Evolutionary conservation across 2,888 invertebrate species (phyloP), one percentile per base, ranked within the genome.

Genomic region (Eubasilissa splendida): DNA sequence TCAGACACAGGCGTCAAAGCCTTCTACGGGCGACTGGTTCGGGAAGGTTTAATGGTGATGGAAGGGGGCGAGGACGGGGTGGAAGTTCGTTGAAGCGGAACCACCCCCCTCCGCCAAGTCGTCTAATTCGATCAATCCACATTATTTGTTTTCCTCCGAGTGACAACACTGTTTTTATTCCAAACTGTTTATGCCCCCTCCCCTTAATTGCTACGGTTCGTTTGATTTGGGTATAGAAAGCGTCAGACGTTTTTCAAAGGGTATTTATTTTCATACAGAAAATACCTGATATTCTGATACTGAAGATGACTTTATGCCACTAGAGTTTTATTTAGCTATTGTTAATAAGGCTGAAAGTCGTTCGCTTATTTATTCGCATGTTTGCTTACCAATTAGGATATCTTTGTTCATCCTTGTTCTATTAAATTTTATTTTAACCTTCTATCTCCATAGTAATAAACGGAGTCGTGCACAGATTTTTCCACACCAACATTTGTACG

Each of bases 61-160:
- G 77, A 54, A 12, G n/a, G 52, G 59, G 33, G 33, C 53, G 60
- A 52, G 54, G 56, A 12, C 71, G 60, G 71, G 73, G 54, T 56
- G 53, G 10, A 31, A 50, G 68, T 63, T 14, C 77, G 70, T 31
- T 74, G 66, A 56, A 80, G 76, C 59, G 68, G 8, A 66, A 66
- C 66, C 50, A 31, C 22, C 76, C 66, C 60, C 42, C 60, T 54
- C 81, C 75, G 9, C 66, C 75, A 76, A 82, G 70, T 78, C 68
- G 50, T 71, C 77, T 83, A 83, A 83, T 83, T 83, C 83, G 80
- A 83, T 83, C 83, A 83, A 83, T 83, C 77, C 83, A 78, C 83
- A 83, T 83, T 83, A 81, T 83, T 83, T 81, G 83, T 83, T 83
- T 79, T 81, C 77, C 77, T 79, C 77, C 60, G 63, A 77, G 77